A percentile compares a stretch with the other conserved stretches of the same genome.
Conservation (phyloP, 35 echinoderm and acorn worm species). For the Heliocidaris tuberculata region DNA sequence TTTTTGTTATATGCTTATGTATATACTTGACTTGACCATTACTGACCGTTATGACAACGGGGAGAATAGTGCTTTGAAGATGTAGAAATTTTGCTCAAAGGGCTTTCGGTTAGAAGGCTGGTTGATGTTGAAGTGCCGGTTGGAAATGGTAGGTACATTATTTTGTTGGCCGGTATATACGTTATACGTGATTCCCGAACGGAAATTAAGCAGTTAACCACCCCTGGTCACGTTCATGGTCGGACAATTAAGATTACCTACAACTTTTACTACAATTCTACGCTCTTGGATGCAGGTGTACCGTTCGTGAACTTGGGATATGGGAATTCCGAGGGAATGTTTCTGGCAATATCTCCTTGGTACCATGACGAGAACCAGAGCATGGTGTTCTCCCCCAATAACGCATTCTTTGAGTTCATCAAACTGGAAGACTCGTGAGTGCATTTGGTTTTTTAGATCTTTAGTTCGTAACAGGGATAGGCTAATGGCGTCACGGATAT, state of each 20-base stretch:
- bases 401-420: conserved; percentile 21
- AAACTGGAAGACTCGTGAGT: conserved; percentile 22
- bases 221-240: no score
- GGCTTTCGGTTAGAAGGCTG: background rate
- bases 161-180: no score
- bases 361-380: background rate
- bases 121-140: background rate
- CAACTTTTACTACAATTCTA: no score
- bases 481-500: no score
- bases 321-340: background rate
- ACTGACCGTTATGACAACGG: no score
- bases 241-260: no score
- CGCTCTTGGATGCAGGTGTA: background rate
- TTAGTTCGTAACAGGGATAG: background rate
- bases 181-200: no score
- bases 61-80: background rate
- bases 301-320: background rate
- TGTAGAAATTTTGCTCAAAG: background rate
- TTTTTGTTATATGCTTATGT: no score
- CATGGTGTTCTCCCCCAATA: background rate
- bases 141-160: no score
- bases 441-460: background rate
- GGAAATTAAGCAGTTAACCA: no score
- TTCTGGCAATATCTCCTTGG: background rate
- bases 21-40: no score